Evolutionary conservation across 2,888 invertebrate species (phyloP), one percentile per base, ranked within the genome.

Genomic region (Megaustenia siamemsis): DNA sequence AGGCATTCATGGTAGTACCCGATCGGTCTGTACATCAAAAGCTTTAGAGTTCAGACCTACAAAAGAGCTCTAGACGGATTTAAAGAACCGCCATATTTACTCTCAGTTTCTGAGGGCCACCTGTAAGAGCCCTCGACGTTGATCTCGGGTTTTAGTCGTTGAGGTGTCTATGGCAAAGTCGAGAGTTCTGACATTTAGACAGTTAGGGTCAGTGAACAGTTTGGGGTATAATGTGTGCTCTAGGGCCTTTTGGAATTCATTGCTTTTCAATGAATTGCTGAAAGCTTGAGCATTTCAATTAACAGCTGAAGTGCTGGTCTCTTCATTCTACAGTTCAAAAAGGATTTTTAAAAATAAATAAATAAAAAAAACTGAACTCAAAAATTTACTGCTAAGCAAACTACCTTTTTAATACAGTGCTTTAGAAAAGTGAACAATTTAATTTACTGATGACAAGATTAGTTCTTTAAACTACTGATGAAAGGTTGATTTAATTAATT

Each of bases 41-140:
- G 69, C 40, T 3, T 21, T 49, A 32, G 49, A 32, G 43, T 73
- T 24, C 32, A 0, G 73, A 32, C 21, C 4, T 24, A 2, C 28
- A 45, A 73, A 49, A 73, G 49, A 32, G 49, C 28, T 49, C 21
- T 49, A 49, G 5, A 35, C 12, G 32, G 49, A 49, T 49, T 73
- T 73, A 73, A 73, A 49, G 45, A n/a, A 73, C 73, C 49, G 12
- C 35, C 49, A n/a, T 49, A 49, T 73, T 73, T 73, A 49, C 73
- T 32, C 32, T 73, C 32, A 18, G 0, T 45, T 73, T 24, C 32
- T 32, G 35, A 73, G 18, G 18, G 49, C 49, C 49, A 73, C 45
- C 73, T 73, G 73, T 73, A 49, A 73, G 32, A 49, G 73, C 73
- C 45, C 49, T 49, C 49, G 73, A 73, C 49, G 28, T 5, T 32